Conservation (phyloP, 1,140 invertebrate genomes). For the Venturia canescens region DNA sequence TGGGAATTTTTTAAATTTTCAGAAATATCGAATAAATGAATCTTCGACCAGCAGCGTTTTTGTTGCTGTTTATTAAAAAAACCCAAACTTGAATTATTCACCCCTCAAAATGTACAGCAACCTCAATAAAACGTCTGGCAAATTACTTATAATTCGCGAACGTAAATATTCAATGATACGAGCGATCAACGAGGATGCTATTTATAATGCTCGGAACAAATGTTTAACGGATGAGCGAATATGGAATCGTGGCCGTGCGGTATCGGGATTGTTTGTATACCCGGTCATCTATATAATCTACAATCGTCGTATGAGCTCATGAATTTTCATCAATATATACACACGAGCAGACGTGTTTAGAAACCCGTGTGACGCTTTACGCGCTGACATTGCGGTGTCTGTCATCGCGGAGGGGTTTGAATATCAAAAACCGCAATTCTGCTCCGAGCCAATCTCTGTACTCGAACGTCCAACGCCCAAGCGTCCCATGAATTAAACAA, state of each 20-base stretch:
- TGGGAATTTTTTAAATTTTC: too few species aligned
- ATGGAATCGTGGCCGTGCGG: neutral
- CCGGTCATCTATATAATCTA: slow-evolving; percentile 31
- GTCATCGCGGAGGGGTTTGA: slow-evolving; percentile 61
- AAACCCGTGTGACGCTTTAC: slow-evolving; percentile 62
- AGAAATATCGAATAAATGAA: too few species aligned
- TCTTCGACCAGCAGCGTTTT: too few species aligned
- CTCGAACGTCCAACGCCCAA: slow-evolving; percentile 44
- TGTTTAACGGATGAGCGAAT: slow-evolving; percentile 41
- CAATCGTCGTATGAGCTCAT: slow-evolving; percentile 34
- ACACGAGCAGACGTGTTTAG: slow-evolving; percentile 32
- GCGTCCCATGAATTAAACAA: neutral
- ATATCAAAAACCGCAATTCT: slow-evolving; percentile 44
- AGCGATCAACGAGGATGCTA: neutral
- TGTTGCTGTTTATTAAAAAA: too few species aligned
- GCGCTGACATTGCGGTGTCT: slow-evolving; percentile 68
- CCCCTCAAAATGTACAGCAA: too few species aligned
- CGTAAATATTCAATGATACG: neutral
- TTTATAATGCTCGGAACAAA: slow-evolving; percentile 22
- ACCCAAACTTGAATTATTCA: too few species aligned
- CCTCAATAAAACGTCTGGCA: too few species aligned
- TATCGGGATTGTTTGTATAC: slow-evolving; percentile 32
- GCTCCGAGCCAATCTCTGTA: slow-evolving; percentile 22
- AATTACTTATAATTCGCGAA: neutral
- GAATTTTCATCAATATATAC: slow-evolving; percentile 27